Evolutionary conservation across 2,888 invertebrate species (phyloP).

Genomic region (Byasa hedistus): DNA sequence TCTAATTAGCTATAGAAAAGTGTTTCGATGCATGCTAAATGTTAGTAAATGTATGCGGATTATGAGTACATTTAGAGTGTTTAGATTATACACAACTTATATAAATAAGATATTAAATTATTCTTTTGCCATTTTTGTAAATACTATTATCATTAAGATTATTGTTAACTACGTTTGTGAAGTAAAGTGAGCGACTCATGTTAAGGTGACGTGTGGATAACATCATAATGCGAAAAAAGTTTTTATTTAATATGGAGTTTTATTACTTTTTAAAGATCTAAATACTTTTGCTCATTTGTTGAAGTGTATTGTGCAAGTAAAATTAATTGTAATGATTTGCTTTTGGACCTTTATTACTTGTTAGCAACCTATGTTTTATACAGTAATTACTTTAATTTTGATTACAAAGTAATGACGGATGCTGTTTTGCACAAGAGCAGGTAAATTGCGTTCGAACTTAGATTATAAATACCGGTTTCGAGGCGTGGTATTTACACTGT

Average conservation of each 20-base stretch:
- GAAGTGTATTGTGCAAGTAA: too few species aligned
- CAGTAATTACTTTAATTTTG: background rate
- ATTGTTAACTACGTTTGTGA: background rate
- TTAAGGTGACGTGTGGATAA: background rate
- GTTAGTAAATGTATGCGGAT: background rate
- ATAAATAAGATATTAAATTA: background rate
- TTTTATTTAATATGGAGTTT: background rate
- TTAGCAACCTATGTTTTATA: too few species aligned
- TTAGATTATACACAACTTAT: background rate
- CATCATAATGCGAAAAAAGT: background rate
- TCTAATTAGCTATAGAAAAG: background rate
- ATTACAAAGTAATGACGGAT: slow-evolving; percentile 16
- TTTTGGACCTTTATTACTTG: too few species aligned
- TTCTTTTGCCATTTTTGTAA: background rate
- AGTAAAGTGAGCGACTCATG: background rate
- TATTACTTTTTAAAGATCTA: too few species aligned
- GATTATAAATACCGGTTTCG: slow-evolving; percentile 58
- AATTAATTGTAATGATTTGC: too few species aligned
- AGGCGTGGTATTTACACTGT: slow-evolving; percentile 62
- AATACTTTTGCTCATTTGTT: too few species aligned
- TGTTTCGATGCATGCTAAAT: background rate
- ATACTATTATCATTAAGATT: background rate
- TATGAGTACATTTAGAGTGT: background rate
- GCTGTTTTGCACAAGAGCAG: slow-evolving; percentile 10
- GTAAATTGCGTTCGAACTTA: slow-evolving; percentile 34